These are phyloP conservation scores for Spea multiplicata DNA, from an alignment of 2,113 vertebrate species.

Conservation along the genomic window DNA sequence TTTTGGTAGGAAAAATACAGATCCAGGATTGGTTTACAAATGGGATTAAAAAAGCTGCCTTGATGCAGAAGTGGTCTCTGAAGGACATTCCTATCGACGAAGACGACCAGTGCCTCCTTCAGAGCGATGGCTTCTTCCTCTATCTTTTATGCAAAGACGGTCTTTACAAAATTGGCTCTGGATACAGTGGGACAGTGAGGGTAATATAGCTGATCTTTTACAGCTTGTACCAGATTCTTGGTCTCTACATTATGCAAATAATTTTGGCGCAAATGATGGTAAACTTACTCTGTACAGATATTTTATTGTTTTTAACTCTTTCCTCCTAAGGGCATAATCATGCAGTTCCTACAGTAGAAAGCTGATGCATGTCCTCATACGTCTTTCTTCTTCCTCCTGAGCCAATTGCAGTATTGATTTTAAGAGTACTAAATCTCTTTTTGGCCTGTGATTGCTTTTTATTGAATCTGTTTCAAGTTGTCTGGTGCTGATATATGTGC, in stretches of 20 bases:
- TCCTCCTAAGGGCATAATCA: too few relatives aligned
- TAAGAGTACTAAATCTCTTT: not conserved
- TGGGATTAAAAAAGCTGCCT: constrained; percentile 93
- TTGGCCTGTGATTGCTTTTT: not conserved
- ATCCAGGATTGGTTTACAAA: constrained; percentile 99
- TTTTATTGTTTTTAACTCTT: not conserved
- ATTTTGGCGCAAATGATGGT: too few relatives aligned
- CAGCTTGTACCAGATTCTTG: too few relatives aligned
- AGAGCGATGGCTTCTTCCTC: constrained; percentile 96
- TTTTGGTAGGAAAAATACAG: constrained; percentile 96
- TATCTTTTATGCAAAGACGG: constrained; percentile 98
- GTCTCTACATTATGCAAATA: too few relatives aligned
- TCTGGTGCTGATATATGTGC: too few relatives aligned
- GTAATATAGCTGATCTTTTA: constrained; percentile 62
- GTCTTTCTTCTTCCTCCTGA: constrained; percentile 9
- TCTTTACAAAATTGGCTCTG: constrained; percentile 97
- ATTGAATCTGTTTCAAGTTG: constrained; percentile 2
- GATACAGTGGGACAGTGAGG: constrained; percentile 97
- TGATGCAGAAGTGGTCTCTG: constrained; percentile 96
- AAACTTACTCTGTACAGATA: not conserved
- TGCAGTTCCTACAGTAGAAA: not conserved
- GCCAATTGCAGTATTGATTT: constrained; percentile 14
- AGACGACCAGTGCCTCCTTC: constrained; percentile 92
- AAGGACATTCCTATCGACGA: constrained; percentile 92
- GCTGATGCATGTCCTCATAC: constrained; percentile 1